A percentile compares a stretch with the other conserved stretches of the same genome.
Evolutionary conservation across 2,888 invertebrate species (phyloP).

Genomic region (Sarcophaga caerulescens): DNA sequence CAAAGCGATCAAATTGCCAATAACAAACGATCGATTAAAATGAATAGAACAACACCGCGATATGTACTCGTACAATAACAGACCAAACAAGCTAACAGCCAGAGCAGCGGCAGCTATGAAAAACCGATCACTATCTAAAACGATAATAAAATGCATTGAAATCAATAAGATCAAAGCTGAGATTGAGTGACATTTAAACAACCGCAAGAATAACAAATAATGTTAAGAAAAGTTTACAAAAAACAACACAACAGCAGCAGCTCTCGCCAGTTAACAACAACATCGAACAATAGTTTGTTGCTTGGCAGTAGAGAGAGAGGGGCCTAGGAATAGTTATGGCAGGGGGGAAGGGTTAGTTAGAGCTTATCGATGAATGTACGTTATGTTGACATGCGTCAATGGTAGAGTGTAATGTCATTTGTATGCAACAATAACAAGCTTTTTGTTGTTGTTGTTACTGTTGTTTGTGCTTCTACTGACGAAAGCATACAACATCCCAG

Average conservation of each 20-base stretch:
- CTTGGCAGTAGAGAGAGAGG: background rate
- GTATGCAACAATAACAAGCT: conserved; percentile 79
- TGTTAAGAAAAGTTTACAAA: background rate
- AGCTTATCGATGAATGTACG: conserved; percentile 5
- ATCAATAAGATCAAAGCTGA: conserved; percentile 65
- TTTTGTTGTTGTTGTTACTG: conserved; percentile 19
- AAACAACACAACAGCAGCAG: conserved; percentile 4
- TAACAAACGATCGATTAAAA: conserved; percentile 68
- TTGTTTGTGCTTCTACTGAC: background rate
- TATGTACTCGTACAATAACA: background rate
- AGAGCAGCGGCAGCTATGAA: background rate
- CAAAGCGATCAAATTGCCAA: conserved; percentile 69
- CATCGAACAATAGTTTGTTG: background rate
- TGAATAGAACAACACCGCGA: conserved; percentile 44
- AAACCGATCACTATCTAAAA: conserved; percentile 66
- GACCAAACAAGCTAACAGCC: background rate
- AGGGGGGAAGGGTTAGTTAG: background rate
- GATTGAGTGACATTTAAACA: conserved; percentile 69
- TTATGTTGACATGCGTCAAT: conserved; percentile 69
- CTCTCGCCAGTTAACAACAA: background rate
- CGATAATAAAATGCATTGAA: conserved; percentile 69
- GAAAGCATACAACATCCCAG: conserved; percentile 43
- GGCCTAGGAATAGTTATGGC: background rate
- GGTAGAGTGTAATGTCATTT: conserved; percentile 76
- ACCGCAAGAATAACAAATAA: conserved; percentile 62